These are phyloP conservation scores for Seriola dumerili DNA, from an alignment of 2,113 vertebrate species.

Conservation along the genomic window DNA sequence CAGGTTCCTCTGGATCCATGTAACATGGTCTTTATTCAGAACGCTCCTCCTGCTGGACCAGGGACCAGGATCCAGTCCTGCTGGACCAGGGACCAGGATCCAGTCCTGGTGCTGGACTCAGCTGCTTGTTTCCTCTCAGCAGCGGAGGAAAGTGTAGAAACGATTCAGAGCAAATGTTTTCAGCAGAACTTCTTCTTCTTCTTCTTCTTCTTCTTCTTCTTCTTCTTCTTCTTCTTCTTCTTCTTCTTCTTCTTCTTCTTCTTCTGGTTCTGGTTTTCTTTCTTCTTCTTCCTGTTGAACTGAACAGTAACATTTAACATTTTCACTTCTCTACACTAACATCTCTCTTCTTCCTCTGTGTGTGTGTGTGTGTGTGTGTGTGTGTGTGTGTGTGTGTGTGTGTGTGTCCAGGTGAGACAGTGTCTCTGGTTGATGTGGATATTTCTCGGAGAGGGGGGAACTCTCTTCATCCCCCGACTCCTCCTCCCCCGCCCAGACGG, in stretches of 20 bases:
- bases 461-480: constrained; percentile 92
- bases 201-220: no score
- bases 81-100: no score
- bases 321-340: not conserved
- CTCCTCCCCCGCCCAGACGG: constrained; percentile 91
- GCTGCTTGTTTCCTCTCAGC: no score
- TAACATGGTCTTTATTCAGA: no score
- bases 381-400: constrained; percentile 6
- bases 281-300: not conserved
- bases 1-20: no score
- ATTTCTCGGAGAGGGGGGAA: constrained; percentile 89
- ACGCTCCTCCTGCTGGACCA: no score
- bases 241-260: not conserved
- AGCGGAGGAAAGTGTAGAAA: no score
- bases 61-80: no score
- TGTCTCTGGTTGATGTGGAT: constrained; percentile 95
- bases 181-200: no score
- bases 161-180: no score
- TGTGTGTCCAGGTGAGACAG: constrained; percentile 89
- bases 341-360: not conserved
- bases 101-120: no score
- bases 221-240: not conserved
- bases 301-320: constrained; percentile 4
- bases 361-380: constrained; percentile 15
- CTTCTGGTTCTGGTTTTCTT: no score